These are phyloP conservation scores for Mesorhabditis belari DNA, from an alignment of 2,888 invertebrate species.

Conservation along the genomic window DNA sequence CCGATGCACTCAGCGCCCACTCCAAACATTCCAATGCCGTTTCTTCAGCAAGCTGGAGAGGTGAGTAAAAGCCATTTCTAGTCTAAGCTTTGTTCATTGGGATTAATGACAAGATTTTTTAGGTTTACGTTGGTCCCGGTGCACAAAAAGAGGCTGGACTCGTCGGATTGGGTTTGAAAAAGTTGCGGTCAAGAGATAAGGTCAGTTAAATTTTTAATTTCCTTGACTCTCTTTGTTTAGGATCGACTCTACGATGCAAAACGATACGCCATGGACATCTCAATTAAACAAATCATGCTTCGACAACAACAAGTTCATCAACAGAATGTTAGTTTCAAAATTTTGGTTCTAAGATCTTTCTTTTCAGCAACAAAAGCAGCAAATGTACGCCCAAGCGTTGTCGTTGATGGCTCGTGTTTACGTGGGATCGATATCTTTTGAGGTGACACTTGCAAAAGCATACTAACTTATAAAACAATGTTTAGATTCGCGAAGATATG, in stretches of 20 bases:
- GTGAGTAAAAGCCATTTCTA: conserved; percentile 12
- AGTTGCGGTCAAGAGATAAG: conserved; percentile 78
- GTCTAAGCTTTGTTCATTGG: too few species aligned
- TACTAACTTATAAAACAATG: conserved; percentile 75
- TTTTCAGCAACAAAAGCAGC: conserved; percentile 74
- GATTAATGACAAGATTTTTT: conserved; percentile 6
- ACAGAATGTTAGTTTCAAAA: conserved; percentile 64
- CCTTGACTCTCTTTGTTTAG: too few species aligned
- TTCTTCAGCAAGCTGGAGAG: conserved; percentile 44
- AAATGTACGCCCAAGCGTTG: conserved; percentile 74
- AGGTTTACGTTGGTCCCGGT: conserved; percentile 68
- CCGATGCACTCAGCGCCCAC: too few species aligned
- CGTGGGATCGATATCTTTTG: conserved; percentile 98
- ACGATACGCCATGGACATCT: conserved; percentile 98
- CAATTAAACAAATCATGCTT: conserved; percentile 97
- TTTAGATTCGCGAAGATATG: conserved; percentile 96
- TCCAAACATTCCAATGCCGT: conserved; percentile 34
- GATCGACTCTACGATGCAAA: conserved; percentile 88
- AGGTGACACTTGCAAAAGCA: conserved; percentile 61
- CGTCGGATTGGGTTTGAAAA: conserved; percentile 78
- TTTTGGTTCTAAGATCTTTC: conserved; percentile 24
- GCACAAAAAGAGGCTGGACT: conserved; percentile 74
- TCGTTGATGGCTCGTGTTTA: conserved; percentile 88
- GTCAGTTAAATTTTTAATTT: too few species aligned
- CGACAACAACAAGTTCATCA: conserved; percentile 98